Base-by-base conservation (phyloP, 1,140 invertebrate genomes). In the Bombus balteatus region DNA sequence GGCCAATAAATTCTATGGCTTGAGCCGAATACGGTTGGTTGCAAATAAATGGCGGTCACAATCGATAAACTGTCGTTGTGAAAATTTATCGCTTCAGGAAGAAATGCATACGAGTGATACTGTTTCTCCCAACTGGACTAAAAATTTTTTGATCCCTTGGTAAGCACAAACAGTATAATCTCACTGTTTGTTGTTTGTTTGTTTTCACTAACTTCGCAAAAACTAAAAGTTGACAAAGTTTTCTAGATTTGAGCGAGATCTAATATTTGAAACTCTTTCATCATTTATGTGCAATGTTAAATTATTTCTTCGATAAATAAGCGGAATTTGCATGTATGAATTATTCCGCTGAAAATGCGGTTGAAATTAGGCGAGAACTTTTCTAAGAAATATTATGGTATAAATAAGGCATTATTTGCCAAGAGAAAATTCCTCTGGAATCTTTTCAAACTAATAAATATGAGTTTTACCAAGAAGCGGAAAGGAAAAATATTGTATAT, bases 21-120 rank as follows among this genome's bases (percentile, higher is more conserved):
- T 59, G 2, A 59, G 12, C 4, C 8, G 18, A 82, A 53, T 32
- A 43, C 73, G 47, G 1, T 12, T 15, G 4, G 53, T 62, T 73
- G 66, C 37, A 13, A 75, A 75, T 47, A 47, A 68, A 83, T 37
- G 73, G 9, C 10, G n/a, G 47, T 75, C 15, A 43, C 74, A 59
- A 81, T 85, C 65, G 79, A 87, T 89, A 83, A 9, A 47, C 57
- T 59, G 68, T 57, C n/a, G 34, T 47, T n/a, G 57, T 39, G 59
- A 68, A 78, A 87, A 88, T 91, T 89, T 83, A 91, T 88, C 66
- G 66, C 47, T 83, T 76, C 47, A 28, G 70, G 68, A 77, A 87
- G 75, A 39, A 85, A 87, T 75, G 72, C 41, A 79, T 57, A 39
- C 13, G 57, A 37, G 34, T 86, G 75, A 72, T 53, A 53, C 6